Base-by-base conservation (phyloP, 2,797 vertebrate species). In the Benthosema pterotum region DNA sequence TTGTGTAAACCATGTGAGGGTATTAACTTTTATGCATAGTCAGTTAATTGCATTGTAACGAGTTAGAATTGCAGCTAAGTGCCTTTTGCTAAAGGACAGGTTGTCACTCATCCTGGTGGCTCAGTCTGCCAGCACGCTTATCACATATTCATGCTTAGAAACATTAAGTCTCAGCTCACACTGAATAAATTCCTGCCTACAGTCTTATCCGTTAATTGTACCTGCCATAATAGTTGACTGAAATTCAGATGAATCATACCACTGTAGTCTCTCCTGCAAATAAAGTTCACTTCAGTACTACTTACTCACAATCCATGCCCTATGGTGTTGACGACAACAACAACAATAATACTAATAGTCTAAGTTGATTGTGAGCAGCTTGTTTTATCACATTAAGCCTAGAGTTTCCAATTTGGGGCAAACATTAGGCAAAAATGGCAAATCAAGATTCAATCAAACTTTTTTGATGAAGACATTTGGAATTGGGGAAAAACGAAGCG, bases 111-210 rank as follows among this genome's bases (percentile, higher is more conserved):
- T 15, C n/a, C 56, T 69, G 47, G 13, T 56, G 3, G 13, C 14
- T 57, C 53, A 16, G 17, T 74, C 3, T 56, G 38, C 51, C 62
- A 57, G 45, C 25, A 13, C 15, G 16, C 11, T 74, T 18, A 14
- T 65, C 43, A 51, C 48, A 47, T 19, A 61, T 46, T 45, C 13
- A 5, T 45, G 32, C 47, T 18, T 50, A 52, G 32, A 4, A 47
- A 5, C 14, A 15, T 52, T 56, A 6, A 43, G 42, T 25, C n/a
- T 11, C 15, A 15, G 16, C 4, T 64, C 42, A 28, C 47, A 46
- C 46, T 67, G 53, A 64, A 63, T 28, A 58, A 54, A 17, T 56
- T 12, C 3, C 12, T 12, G 15, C 55, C 52, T 42, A 22, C 42
- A 45, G 43, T 17, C 55, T 46, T n/a, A 12, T 45, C 55, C 32